Base-by-base conservation (phyloP, 2,888 invertebrate genomes). In the Mythimna pallens region DNA sequence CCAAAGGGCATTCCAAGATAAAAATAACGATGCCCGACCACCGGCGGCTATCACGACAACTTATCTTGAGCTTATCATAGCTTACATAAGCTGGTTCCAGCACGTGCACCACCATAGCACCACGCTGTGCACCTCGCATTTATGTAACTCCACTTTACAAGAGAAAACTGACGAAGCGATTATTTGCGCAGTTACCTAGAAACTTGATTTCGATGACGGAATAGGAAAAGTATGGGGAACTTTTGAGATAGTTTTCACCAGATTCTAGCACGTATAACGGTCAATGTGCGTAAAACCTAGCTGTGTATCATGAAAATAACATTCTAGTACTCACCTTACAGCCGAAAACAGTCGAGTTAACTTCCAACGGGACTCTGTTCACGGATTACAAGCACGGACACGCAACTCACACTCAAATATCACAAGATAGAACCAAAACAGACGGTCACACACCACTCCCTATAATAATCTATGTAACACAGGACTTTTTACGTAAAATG, bases 351-450 rank as follows among this genome's bases (percentile, higher is more conserved):
- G 91, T 89, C 90, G 89, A 88, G 83, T 89, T 92, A 91, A 89
- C 89, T 92, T 91, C 93, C 92, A 93, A 94, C 93, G 92, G 94
- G 93, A 93, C 93, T 92, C 89, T 89, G 91, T 92, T 91, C 93
- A 94, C 93, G 92, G 90, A 89, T 90, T 92, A 93, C 94, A 94
- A 93, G 93, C 94, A 94, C 94, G 92, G 89, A 91, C 93, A 94
- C 94, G 93, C 92, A 94, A 92, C 93, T 93, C 89, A 90, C 95
- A 95, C 95, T 93, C 86, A 88, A 88, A 89, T 92, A 93, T 89
- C 95, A 95, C 96, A 93, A 93, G 90, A 90, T 91, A 89, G 88
- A 89, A 92, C 88, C 89, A 89, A 88, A 94, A 92, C 89, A 83
- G 91, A 91, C 88, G 88, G 91, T 91, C 92, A 91, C 92, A 93